Percentiles rank a stretch among this genome's conserved stretches.
These are phyloP conservation scores for Sphaeramia orbicularis DNA, from an alignment of 2,797 vertebrate species.

Conservation along the genomic window DNA sequence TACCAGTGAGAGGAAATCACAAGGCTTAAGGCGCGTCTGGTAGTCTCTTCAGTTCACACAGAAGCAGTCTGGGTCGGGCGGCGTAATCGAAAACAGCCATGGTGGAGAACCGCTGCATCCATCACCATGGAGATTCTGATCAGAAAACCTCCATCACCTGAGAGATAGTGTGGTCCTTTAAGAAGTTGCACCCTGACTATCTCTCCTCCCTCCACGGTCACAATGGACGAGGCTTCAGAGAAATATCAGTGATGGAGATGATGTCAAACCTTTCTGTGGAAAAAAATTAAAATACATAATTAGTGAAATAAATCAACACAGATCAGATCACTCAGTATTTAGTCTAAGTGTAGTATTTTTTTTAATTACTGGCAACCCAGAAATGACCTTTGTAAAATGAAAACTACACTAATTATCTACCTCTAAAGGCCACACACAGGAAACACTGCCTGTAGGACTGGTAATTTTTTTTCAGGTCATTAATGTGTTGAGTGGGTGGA, in stretches of 20 bases:
- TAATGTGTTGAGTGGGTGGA: conserved; percentile 2
- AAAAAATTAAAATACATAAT: conserved; percentile 7
- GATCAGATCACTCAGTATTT: neutral
- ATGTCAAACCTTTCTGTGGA: conserved; percentile 19
- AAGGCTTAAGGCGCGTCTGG: conserved; percentile 6
- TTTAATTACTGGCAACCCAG: neutral
- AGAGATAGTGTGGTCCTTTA: conserved; percentile 50
- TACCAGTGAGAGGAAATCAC: conserved; percentile 4
- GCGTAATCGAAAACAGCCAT: conserved; percentile 47
- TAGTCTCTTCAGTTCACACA: conserved; percentile 54
- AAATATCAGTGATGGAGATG: conserved; percentile 9
- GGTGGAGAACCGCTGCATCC: conserved; percentile 57
- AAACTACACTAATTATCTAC: conserved; percentile 1
- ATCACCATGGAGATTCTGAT: conserved; percentile 43
- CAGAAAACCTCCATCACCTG: conserved; percentile 55
- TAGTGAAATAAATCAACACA: neutral
- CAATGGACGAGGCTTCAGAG: neutral
- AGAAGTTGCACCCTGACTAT: conserved; percentile 23
- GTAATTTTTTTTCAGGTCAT: conserved; percentile 23
- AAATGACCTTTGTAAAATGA: neutral
- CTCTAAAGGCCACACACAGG: conserved; percentile 3
- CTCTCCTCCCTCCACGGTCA: conserved; percentile 30
- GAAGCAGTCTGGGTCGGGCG: conserved; percentile 20
- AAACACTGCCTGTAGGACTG: conserved; percentile 6
- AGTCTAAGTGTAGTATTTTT: neutral